Conservation (phyloP, 2,797 vertebrate genomes). For the Anomalospiza imberbis region DNA sequence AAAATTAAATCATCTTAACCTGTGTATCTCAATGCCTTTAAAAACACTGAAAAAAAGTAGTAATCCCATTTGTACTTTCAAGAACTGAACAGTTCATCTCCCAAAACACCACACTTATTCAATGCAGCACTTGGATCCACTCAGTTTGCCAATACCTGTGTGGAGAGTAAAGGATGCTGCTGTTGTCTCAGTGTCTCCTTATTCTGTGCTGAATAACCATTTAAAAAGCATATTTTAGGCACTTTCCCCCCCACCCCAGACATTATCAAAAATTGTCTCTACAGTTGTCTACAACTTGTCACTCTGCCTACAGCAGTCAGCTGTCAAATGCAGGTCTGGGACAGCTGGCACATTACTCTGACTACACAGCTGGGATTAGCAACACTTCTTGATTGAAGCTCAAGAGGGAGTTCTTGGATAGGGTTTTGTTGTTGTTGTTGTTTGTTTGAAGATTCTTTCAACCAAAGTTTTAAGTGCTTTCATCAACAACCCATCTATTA, state of each 20-base stretch:
- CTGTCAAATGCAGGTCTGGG: not conserved
- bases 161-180: not conserved
- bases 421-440: not conserved
- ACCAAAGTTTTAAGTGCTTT: not conserved
- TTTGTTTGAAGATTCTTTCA: not conserved
- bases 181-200: not conserved
- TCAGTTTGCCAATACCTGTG: accelerated
- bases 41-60: not conserved
- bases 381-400: not conserved
- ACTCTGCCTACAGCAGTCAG: not conserved
- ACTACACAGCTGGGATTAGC: constrained; percentile 3
- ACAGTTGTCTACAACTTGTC: not conserved
- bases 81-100: not conserved
- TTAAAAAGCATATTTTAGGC: not conserved
- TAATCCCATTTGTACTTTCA: not conserved
- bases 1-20: not conserved
- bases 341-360: not conserved
- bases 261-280: not conserved
- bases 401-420: not conserved
- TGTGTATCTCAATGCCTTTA: not conserved
- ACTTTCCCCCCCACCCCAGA: accelerated
- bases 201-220: not conserved
- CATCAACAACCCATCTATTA: not conserved
- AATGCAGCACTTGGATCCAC: not conserved
- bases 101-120: accelerated